A percentile compares a stretch with the other conserved stretches of the same genome.
These are phyloP conservation scores for Sitta europaea DNA, from an alignment of 2,113 vertebrate genomes.

Conservation along the genomic window DNA sequence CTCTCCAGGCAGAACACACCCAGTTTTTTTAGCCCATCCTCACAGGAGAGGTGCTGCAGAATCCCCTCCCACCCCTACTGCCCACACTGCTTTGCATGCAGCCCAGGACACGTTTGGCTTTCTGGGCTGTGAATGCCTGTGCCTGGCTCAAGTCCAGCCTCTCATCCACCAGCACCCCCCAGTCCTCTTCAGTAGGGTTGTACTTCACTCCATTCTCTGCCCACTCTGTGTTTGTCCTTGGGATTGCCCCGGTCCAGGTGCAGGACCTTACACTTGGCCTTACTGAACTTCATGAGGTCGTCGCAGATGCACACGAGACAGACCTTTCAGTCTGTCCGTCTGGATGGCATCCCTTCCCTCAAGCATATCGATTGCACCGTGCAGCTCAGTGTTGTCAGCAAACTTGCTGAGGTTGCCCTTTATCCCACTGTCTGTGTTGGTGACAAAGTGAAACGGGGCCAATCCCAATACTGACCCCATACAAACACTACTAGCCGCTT, in stretches of 20 bases:
- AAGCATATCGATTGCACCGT: accelerated
- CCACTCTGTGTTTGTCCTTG: not conserved
- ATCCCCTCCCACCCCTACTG: not conserved
- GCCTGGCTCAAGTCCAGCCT: not conserved
- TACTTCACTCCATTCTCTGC: not conserved
- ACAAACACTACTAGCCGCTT: not conserved
- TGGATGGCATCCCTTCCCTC: not conserved
- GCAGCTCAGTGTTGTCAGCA: not conserved
- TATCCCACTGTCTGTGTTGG: not conserved
- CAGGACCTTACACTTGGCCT: not conserved
- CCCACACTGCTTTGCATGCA: accelerated
- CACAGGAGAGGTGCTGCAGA: not conserved
- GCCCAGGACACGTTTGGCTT: accelerated
- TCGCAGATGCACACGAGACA: accelerated
- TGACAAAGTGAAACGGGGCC: not conserved
- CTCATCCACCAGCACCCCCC: not conserved
- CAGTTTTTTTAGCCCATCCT: accelerated
- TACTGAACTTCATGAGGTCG: not conserved
- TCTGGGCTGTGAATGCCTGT: not conserved
- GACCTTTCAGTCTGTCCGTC: not conserved
- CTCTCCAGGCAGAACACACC: not conserved
- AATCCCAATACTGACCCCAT: not conserved
- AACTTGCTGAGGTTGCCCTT: not conserved
- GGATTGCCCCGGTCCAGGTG: not conserved
- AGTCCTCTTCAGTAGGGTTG: accelerated